Evolutionary conservation across 2,797 vertebrate species (phyloP).

Genomic region (Labroides dimidiatus): DNA sequence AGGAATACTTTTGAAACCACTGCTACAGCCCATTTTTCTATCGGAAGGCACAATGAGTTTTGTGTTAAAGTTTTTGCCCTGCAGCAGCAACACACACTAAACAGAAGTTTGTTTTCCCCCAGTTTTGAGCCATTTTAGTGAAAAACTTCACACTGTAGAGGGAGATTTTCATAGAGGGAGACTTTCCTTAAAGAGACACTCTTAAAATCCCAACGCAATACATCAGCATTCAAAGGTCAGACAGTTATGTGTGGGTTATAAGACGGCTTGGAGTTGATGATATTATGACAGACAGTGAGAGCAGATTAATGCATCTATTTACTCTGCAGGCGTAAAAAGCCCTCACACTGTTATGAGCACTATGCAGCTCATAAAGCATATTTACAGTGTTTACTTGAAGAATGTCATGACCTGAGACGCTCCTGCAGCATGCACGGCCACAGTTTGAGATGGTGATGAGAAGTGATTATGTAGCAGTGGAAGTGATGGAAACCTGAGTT

Average conservation of each 20-base stretch:
- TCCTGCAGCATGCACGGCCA: not conserved
- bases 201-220: not conserved
- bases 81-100: not conserved
- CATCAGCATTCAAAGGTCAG: not conserved
- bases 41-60: too few relatives aligned
- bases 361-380: conserved; percentile 10
- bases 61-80: not conserved
- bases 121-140: not conserved
- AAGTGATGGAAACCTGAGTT: not conserved
- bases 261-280: not conserved
- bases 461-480: not conserved
- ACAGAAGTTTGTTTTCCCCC: not conserved
- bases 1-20: too few relatives aligned
- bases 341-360: conserved; percentile 9
- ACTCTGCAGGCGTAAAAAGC: conserved; percentile 1
- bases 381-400: conserved; percentile 8
- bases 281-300: not conserved
- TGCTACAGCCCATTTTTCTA: too few relatives aligned
- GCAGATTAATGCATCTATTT: not conserved
- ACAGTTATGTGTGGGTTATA: not conserved
- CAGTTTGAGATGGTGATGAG: not conserved
- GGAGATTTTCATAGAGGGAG: not conserved
- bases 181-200: not conserved
- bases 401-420: conserved; percentile 6
- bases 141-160: not conserved